A percentile compares a stretch with the other conserved stretches of the same genome.
Evolutionary conservation across 2,888 invertebrate species (phyloP).

Genomic region (Axea sp.): DNA sequence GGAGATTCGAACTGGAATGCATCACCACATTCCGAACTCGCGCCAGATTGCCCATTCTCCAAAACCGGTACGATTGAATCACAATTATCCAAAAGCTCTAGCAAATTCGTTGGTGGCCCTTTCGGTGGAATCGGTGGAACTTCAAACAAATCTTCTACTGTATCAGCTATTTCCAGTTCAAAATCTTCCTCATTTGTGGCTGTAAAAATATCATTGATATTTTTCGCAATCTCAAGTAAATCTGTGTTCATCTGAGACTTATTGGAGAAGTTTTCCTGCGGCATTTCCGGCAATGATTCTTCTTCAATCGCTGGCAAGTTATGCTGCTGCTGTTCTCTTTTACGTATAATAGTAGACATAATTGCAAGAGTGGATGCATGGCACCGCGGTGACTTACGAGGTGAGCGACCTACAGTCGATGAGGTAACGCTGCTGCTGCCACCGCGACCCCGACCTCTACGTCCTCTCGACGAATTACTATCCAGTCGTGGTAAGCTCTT

Average conservation of each 20-base stretch:
- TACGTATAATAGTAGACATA: conserved; percentile 80
- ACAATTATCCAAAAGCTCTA: conserved; percentile 75
- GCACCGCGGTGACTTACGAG: conserved; percentile 91
- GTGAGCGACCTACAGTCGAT: conserved; percentile 80
- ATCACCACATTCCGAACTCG: conserved; percentile 77
- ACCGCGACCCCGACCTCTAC: conserved; percentile 62
- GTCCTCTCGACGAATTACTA: conserved; percentile 21
- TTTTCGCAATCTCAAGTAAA: conserved; percentile 76
- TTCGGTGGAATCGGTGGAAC: conserved; percentile 64
- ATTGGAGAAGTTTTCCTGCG: neutral
- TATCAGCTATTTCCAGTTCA: conserved; percentile 21
- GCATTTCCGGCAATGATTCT: conserved; percentile 38
- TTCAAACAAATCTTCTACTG: conserved; percentile 31
- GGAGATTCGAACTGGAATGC: conserved; percentile 70
- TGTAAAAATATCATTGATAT: conserved; percentile 79
- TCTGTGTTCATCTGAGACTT: conserved; percentile 71
- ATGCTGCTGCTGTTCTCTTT: conserved; percentile 70
- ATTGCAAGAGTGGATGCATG: conserved; percentile 93
- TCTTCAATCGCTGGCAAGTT: conserved; percentile 64
- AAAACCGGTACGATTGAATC: conserved; percentile 69
- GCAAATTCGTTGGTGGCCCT: conserved; percentile 73
- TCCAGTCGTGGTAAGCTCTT: conserved; percentile 61
- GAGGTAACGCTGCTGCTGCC: conserved; percentile 59
- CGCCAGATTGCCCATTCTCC: conserved; percentile 75
- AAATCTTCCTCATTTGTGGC: conserved; percentile 74